Evolutionary conservation across 2,797 vertebrate species (phyloP).

Genomic region (Thamnophis elegans): DNA sequence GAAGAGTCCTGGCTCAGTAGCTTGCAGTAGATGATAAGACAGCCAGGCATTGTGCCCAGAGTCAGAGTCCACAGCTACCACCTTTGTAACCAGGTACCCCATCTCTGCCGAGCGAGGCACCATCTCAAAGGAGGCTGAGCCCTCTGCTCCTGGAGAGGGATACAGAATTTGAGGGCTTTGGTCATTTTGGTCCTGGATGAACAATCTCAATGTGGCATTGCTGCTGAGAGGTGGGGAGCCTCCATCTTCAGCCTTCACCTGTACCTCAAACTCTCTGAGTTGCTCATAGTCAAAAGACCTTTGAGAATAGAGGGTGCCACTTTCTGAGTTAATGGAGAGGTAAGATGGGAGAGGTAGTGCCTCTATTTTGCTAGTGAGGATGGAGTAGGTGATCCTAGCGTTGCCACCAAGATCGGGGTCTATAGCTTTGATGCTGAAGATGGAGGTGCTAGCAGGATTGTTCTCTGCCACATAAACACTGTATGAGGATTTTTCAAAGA

Average conservation of each 20-base stretch:
- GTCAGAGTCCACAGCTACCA: too few species aligned
- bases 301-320: constrained; percentile 54
- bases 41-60: constrained; percentile 51
- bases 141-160: constrained; percentile 58
- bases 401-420: too few species aligned
- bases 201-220: constrained; percentile 42
- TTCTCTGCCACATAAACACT: constrained; percentile 43
- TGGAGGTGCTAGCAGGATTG: constrained; percentile 33
- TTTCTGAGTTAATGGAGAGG: constrained; percentile 62
- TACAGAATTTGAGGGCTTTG: constrained; percentile 75
- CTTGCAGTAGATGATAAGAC: constrained; percentile 61
- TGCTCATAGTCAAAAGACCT: constrained; percentile 65
- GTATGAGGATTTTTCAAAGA: constrained; percentile 54
- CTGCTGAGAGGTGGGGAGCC: constrained; percentile 58
- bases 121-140: constrained; percentile 40
- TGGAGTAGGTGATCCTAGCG: too few species aligned
- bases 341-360: constrained; percentile 43
- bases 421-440: too few species aligned
- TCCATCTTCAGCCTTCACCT: constrained; percentile 71
- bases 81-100: constrained; percentile 47
- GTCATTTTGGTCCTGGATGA: constrained; percentile 77
- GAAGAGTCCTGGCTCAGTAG: constrained; percentile 66
- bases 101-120: constrained; percentile 41
- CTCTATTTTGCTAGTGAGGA: constrained; percentile 21
- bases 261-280: constrained; percentile 70